Conservation (phyloP, 2,888 invertebrate species). For the Elgonia sp. region DNA sequence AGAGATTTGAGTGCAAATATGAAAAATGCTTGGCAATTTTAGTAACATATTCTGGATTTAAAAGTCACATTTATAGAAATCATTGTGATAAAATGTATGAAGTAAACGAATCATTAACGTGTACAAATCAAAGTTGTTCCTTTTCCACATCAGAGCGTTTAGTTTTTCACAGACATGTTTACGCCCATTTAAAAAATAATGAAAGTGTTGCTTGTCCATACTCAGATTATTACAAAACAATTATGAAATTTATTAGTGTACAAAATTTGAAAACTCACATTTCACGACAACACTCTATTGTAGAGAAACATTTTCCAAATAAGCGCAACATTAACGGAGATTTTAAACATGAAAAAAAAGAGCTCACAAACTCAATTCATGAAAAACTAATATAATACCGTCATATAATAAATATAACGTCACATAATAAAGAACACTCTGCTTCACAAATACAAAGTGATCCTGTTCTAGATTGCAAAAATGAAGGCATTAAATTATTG, state of each 20-base stretch:
- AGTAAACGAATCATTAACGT: no score
- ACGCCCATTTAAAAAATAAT: constrained; percentile 13
- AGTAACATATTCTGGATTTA: not conserved
- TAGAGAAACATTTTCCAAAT: constrained; percentile 8
- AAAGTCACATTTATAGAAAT: no score
- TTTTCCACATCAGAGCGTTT: no score
- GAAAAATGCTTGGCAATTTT: not conserved
- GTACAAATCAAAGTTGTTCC: no score
- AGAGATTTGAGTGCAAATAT: not conserved
- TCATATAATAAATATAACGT: no score
- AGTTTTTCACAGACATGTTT: constrained; percentile 20
- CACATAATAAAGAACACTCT: not conserved
- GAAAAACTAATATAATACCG: no score
- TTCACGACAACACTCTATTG: not conserved
- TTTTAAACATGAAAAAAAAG: no score
- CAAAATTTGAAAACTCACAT: constrained; percentile 25
- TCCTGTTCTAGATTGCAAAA: not conserved
- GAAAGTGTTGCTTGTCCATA: constrained; percentile 18
- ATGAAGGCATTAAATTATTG: constrained; percentile 2
- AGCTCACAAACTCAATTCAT: no score
- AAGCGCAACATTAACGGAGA: not conserved
- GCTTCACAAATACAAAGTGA: constrained; percentile 14
- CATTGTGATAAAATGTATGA: not conserved
- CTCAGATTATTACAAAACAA: constrained; percentile 5
- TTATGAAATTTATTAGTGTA: constrained; percentile 5